Evolutionary conservation across 1,140 invertebrate genomes (phyloP).

Genomic region (Steinernema feltiae): DNA sequence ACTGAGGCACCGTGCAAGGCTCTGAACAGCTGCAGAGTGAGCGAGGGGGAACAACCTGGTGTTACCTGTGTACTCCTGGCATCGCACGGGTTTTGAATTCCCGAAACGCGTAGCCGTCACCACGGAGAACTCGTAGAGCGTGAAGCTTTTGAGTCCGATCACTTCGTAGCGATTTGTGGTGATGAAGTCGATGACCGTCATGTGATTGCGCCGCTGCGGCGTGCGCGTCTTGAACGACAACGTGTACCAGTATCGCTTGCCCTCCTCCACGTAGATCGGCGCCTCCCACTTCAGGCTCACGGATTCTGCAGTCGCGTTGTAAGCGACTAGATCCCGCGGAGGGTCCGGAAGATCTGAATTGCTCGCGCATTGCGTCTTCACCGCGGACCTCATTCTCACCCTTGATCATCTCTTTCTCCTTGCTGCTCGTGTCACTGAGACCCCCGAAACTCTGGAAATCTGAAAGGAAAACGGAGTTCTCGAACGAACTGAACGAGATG

Average conservation of each 20-base stretch:
- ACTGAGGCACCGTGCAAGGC: constrained; percentile 55
- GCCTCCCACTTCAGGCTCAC: constrained; percentile 52
- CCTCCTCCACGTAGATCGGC: constrained; percentile 47
- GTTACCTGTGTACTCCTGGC: constrained; percentile 54
- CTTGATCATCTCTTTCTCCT: not conserved
- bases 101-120: constrained; percentile 50
- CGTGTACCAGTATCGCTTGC: constrained; percentile 56
- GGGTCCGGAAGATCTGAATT: constrained; percentile 40
- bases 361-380: not conserved
- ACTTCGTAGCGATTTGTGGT: constrained; percentile 49
- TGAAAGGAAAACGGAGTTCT: not conserved
- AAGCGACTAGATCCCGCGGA: constrained; percentile 49
- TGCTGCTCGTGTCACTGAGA: not conserved
- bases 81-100: constrained; percentile 45
- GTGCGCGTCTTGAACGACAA: constrained; percentile 44
- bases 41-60: not conserved
- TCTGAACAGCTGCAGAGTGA: constrained; percentile 31
- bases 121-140: constrained; percentile 56
- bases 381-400: not conserved
- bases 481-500: not conserved
- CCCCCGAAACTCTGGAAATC: not conserved
- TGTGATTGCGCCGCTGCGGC: constrained; percentile 44
- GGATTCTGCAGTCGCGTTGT: constrained; percentile 55
- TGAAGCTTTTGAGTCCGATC: constrained; percentile 49
- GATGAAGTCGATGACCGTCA: constrained; percentile 57